Base-by-base conservation (phyloP, 2,797 vertebrate genomes). In the Podargus strigoides region DNA sequence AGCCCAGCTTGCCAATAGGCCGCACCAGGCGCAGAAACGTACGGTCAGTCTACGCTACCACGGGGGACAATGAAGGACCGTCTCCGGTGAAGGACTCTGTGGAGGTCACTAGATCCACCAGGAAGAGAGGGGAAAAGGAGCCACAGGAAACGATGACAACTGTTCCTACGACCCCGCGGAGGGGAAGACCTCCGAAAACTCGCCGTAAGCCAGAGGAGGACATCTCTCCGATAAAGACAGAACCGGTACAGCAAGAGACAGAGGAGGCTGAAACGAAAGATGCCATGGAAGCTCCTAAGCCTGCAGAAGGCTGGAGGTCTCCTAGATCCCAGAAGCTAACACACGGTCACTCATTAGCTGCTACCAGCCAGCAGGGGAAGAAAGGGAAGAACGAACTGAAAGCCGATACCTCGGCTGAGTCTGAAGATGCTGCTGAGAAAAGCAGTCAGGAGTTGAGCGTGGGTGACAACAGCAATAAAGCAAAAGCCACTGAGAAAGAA, bases 21-120 rank as follows among this genome's bases (percentile, higher is more conserved):
- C 98, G 99, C 95, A 99, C 99, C 12, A 98, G 99, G 60, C 98
- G 99, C 60, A 98, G 99, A 81, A 99, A 99, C 4, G 99, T 99
- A 23, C 98, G 98, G 91, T 99, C 99, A 0, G 98, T 99, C 41
- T 99, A 99, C 8, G 99, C 99, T 20, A 99, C 98, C 28, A 98
- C 98, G 9, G 98, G 97, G 13, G 99, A 99, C 87, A 99, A 98
- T 0, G 99, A 99, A 23, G 96, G 97, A 26, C 97, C 97, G 1
- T 98, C 98, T 86, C 96, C 98, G 0, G 97, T 97, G 46, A 99
- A 99, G 97, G 99, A 99, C 52, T 94, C 98, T 0, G 24, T 95
- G 8, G 99, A 99, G 96, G 96, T 98, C 20, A 97, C 98, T 8
- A 98, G 99, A 34, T 98, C 98, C 58, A 99, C 98, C 95, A 98